A percentile compares a stretch with the other conserved stretches of the same genome.
Evolutionary conservation across 1,140 invertebrate species (phyloP).

Genomic region (Drosophila equinoxialis): DNA sequence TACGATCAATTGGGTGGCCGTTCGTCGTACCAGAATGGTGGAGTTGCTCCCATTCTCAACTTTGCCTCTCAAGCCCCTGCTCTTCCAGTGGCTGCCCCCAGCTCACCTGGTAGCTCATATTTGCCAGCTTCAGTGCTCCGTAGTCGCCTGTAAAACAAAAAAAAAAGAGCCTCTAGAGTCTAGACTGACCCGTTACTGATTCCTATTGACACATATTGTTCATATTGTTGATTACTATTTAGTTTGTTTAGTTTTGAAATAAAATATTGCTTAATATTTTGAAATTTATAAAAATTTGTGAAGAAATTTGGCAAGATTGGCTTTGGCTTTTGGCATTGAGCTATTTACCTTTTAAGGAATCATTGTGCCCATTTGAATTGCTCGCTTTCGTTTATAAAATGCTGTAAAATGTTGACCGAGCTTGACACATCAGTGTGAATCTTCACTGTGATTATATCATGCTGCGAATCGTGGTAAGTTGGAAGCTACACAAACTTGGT

Average conservation of each 20-base stretch:
- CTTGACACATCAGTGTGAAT: slow-evolving; percentile 42
- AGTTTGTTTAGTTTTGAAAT: slow-evolving; percentile 17
- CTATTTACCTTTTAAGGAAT: slow-evolving; percentile 58
- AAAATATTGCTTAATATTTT: slow-evolving; percentile 40
- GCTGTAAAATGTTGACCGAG: slow-evolving; percentile 10
- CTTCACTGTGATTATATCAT: slow-evolving; percentile 56
- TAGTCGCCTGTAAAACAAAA: slow-evolving; percentile 42
- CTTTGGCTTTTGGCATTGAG: slow-evolving; percentile 47
- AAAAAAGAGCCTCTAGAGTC: background rate
- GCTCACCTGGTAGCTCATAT: slow-evolving; percentile 43
- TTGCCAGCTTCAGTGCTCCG: slow-evolving; percentile 62
- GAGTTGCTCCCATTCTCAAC: slow-evolving; percentile 73
- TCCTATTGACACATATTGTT: slow-evolving; percentile 44
- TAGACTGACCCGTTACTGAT: slow-evolving; percentile 55
- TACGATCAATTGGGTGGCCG: slow-evolving; percentile 73
- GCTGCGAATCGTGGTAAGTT: slow-evolving; percentile 61
- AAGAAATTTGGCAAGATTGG: slow-evolving; percentile 32
- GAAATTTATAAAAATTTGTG: slow-evolving; percentile 26
- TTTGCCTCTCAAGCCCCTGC: slow-evolving; percentile 68
- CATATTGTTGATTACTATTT: slow-evolving; percentile 33
- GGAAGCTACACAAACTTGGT: background rate
- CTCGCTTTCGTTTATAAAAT: slow-evolving; percentile 52
- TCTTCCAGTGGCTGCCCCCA: slow-evolving; percentile 35
- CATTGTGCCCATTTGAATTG: slow-evolving; percentile 39
- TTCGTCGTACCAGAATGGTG: slow-evolving; percentile 62